Evolutionary conservation across 2,888 invertebrate species (phyloP).

Genomic region (Tetrapedia diversipes): DNA sequence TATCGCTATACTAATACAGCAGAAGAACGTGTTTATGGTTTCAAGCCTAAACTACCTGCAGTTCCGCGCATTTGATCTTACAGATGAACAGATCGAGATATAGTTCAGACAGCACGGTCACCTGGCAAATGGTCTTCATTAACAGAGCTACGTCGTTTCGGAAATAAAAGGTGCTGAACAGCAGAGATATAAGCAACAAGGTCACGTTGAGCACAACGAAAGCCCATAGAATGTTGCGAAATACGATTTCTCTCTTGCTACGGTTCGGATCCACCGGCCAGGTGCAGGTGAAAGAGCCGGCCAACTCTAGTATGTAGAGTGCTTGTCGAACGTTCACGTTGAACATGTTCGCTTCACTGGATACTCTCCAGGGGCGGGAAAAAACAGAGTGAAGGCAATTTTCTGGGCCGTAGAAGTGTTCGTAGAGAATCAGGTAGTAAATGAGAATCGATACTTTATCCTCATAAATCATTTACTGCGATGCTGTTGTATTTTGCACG

Average conservation of each 20-base stretch:
- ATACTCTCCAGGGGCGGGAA: neutral
- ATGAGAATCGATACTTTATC: neutral
- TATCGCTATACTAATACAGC: neutral
- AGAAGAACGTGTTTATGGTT: neutral
- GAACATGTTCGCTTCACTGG: neutral
- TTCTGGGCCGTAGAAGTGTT: neutral
- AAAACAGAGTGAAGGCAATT: neutral
- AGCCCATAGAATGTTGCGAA: conserved; percentile 63
- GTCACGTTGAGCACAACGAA: conserved; percentile 61
- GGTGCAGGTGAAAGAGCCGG: conserved; percentile 66
- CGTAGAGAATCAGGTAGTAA: neutral
- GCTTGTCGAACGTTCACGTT: neutral
- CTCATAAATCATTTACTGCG: neutral
- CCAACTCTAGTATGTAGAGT: conserved; percentile 26
- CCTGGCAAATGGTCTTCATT: conserved; percentile 71
- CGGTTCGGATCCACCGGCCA: conserved; percentile 64
- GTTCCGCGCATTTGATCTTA: conserved; percentile 58
- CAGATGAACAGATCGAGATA: conserved; percentile 70
- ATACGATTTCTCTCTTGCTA: conserved; percentile 19
- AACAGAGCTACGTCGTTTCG: conserved; percentile 56
- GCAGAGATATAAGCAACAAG: conserved; percentile 62
- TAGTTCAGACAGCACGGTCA: conserved; percentile 67
- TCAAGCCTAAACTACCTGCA: conserved; percentile 63
- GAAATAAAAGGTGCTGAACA: conserved; percentile 64
- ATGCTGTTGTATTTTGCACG: neutral